Conservation (phyloP, 2,888 invertebrate species). For the Lucinisca nassula region DNA sequence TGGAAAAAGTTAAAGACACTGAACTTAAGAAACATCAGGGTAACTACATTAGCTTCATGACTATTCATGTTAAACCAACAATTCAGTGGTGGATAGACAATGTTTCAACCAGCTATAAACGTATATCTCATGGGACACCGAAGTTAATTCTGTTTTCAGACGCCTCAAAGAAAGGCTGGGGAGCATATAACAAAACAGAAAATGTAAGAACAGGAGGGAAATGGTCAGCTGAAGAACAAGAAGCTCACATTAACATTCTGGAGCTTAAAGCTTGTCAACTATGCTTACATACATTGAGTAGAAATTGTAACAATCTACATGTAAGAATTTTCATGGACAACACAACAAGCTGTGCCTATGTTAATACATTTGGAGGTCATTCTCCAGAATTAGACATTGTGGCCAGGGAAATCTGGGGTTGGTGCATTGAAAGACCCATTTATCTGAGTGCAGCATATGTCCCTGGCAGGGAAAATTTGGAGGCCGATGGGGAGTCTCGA, state of each 20-base stretch:
- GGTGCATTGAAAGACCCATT: conserved; percentile 34
- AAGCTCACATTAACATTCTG: conserved; percentile 52
- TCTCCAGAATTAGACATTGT: conserved; percentile 25
- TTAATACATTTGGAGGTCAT: conserved; percentile 20
- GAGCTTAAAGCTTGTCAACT: conserved; percentile 58
- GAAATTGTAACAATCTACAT: conserved; percentile 9
- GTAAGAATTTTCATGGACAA: conserved; percentile 57
- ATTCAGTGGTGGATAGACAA: conserved; percentile 60
- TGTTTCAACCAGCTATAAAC: conserved; percentile 13
- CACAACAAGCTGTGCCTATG: conserved; percentile 50
- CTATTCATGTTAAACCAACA: neutral
- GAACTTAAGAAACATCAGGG: conserved; percentile 46
- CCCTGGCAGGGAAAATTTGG: conserved; percentile 20
- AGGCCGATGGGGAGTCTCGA: no score
- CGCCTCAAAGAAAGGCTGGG: conserved; percentile 55
- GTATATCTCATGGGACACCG: conserved; percentile 30
- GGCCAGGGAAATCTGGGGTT: conserved; percentile 44
- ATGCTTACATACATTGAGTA: conserved; percentile 18
- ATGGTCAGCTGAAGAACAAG: conserved; percentile 32
- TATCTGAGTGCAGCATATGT: conserved; percentile 37
- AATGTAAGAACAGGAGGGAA: conserved; percentile 39
- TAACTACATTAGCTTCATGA: conserved; percentile 46
- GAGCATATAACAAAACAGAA: conserved; percentile 18
- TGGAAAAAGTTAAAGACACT: conserved; percentile 47
- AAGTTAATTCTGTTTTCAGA: conserved; percentile 35